phyloP scores from a whole-genome alignment of 2,113 vertebrate species.

The Patagioenas fasciata region DNA sequence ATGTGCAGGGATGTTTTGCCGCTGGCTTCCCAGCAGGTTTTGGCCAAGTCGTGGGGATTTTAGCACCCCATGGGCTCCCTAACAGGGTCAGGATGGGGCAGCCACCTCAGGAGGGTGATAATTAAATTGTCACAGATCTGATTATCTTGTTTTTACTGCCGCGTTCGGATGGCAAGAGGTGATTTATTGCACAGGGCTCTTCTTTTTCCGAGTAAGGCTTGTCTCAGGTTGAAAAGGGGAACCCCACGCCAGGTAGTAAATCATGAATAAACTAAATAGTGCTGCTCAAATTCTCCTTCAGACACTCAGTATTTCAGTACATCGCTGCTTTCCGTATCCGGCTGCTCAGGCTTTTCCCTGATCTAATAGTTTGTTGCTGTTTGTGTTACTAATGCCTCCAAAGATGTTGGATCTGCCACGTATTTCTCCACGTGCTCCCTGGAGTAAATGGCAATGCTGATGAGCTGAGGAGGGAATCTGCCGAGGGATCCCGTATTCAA shows the following conservation, averaged over 20 bases:
- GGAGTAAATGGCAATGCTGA: neutral
- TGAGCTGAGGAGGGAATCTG: neutral
- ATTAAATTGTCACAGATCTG: neutral
- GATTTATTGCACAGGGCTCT: neutral
- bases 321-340: accelerated
- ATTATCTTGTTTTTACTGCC: neutral
- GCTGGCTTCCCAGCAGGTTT: neutral
- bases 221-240: neutral
- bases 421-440: neutral
- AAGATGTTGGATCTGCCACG: neutral
- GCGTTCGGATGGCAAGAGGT: neutral
- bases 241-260: neutral
- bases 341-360: neutral
- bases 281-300: neutral
- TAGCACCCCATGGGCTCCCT: neutral
- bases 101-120: neutral
- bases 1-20: neutral
- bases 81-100: neutral
- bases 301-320: neutral
- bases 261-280: neutral
- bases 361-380: neutral
- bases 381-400: neutral
- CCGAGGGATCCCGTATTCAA: neutral
- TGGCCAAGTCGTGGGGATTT: neutral
- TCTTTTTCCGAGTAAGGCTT: neutral